A percentile compares a stretch with the other conserved stretches of the same genome.
These are phyloP conservation scores for Ophonus ardosiacus DNA, from an alignment of 2,888 invertebrate genomes.

Conservation along the genomic window DNA sequence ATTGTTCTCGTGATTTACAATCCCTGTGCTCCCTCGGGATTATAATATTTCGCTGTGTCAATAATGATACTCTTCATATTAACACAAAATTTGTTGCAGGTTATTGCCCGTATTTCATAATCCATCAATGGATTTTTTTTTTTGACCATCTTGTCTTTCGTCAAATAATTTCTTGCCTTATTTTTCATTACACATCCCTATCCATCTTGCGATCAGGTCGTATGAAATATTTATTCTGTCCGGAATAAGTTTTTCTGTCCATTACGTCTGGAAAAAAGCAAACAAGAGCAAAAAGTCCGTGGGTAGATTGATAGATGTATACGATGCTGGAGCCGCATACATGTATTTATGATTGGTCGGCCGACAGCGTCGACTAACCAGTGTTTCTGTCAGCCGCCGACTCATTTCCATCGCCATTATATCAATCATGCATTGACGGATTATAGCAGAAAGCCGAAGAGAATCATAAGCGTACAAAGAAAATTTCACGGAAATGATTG, in stretches of 20 bases:
- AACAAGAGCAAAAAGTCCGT: conserved; percentile 13
- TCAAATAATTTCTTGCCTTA: neutral
- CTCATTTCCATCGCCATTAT: conserved; percentile 66
- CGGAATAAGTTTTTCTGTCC: conserved; percentile 49
- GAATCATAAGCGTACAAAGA: neutral
- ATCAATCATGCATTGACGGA: conserved; percentile 66
- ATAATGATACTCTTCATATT: no score
- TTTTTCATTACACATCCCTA: neutral
- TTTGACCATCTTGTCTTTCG: neutral
- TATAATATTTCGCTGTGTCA: no score
- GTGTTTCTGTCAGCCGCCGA: conserved; percentile 60
- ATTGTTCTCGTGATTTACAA: no score
- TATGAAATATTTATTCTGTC: conserved; percentile 58
- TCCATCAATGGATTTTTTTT: no score
- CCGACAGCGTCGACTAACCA: conserved; percentile 38
- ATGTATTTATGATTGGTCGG: conserved; percentile 51
- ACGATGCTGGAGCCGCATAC: conserved; percentile 15
- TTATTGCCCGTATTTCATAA: no score
- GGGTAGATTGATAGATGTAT: conserved; percentile 24
- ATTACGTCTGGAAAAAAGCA: conserved; percentile 53
- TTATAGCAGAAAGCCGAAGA: neutral
- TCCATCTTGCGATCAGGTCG: neutral
- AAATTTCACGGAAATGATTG: no score
- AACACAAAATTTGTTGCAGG: no score
- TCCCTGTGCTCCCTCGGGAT: no score